A percentile compares a stretch with the other conserved stretches of the same genome.
Evolutionary conservation across 2,797 vertebrate genomes (phyloP).

Genomic region (Sphenopsis melanotis): DNA sequence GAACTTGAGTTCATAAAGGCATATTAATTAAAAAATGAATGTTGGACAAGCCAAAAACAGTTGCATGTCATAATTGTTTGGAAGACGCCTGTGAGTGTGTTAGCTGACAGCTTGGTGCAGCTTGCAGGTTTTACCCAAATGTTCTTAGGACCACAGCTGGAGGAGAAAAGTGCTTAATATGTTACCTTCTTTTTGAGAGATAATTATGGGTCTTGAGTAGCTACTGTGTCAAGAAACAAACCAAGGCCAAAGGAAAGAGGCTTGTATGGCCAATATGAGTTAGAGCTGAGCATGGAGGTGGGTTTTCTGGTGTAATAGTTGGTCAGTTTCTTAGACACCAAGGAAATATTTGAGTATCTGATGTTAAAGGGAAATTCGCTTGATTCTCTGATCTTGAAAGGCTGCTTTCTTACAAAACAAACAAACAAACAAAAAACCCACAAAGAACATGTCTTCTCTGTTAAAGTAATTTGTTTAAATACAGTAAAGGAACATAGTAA

Average conservation of each 20-base stretch:
- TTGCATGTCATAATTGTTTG: background rate
- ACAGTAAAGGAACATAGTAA: background rate
- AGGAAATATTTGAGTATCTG: background rate
- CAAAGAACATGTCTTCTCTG: background rate
- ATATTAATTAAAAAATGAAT: background rate
- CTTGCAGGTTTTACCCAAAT: background rate
- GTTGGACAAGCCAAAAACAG: background rate
- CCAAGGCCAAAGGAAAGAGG: background rate
- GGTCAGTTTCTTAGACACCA: background rate
- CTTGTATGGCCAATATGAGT: background rate
- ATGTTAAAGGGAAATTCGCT: background rate
- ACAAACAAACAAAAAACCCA: background rate
- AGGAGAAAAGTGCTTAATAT: background rate
- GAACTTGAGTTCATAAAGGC: background rate
- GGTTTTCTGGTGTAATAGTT: accelerated
- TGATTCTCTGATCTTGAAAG: background rate
- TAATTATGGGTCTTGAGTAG: background rate
- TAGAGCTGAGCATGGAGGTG: background rate
- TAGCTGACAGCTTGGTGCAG: background rate
- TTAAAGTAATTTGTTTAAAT: background rate
- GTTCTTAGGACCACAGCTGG: background rate
- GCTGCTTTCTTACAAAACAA: background rate
- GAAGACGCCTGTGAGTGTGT: background rate
- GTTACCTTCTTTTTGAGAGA: background rate
- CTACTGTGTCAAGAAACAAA: background rate